These are phyloP conservation scores for Nothoprocta perdicaria DNA, from an alignment of 2,113 vertebrate species.

Conservation along the genomic window DNA sequence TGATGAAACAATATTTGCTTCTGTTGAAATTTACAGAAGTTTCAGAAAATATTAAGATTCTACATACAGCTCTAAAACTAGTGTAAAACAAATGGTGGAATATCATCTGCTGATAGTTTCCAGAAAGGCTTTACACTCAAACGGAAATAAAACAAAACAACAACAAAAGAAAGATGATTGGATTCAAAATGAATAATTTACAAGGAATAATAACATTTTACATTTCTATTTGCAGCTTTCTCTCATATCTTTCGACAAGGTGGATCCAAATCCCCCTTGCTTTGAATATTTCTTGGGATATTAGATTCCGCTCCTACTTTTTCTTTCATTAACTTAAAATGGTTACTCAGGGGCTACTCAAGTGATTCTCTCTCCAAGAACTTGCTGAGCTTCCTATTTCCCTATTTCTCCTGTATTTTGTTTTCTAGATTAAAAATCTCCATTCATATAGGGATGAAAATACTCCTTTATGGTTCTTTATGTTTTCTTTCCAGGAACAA, in stretches of 20 bases:
- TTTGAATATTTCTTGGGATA: neutral
- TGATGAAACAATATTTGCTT: neutral
- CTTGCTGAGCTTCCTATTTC: neutral
- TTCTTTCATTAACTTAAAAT: neutral
- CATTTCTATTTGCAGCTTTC: neutral
- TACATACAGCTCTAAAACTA: neutral
- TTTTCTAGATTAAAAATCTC: neutral
- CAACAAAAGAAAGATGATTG: neutral
- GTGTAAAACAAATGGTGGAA: neutral
- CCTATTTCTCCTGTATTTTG: neutral
- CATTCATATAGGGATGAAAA: neutral
- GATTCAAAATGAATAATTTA: neutral
- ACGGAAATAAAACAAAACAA: neutral
- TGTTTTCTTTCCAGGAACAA: neutral
- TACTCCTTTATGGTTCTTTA: neutral
- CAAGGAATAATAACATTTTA: neutral
- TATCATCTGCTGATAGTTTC: neutral
- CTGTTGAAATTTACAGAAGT: neutral
- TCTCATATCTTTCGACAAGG: fast-evolving
- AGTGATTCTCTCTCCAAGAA: neutral
- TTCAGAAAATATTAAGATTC: neutral
- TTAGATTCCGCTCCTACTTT: neutral
- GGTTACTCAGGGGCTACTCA: neutral
- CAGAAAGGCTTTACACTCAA: neutral
- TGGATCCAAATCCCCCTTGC: neutral